These are phyloP conservation scores for Heliconius himera DNA, from an alignment of 1,140 invertebrate genomes.

Conservation along the genomic window DNA sequence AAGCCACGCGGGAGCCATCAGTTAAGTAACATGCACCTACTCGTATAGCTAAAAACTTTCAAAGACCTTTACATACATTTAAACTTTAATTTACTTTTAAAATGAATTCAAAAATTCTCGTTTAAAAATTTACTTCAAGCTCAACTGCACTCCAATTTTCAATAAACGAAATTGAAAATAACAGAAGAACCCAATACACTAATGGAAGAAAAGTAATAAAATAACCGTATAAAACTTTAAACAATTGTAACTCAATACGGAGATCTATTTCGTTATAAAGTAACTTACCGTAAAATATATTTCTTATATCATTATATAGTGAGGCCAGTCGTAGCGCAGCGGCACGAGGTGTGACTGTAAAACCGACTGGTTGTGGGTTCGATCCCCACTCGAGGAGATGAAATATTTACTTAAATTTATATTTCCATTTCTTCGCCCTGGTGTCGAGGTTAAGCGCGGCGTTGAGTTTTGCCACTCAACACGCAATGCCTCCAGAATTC, in stretches of 20 bases:
- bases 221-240: not conserved
- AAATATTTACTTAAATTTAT: too few species aligned
- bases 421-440: too few species aligned
- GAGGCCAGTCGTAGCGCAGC: too few species aligned
- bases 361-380: too few species aligned
- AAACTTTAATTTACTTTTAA: not conserved
- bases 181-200: not conserved
- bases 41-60: too few species aligned
- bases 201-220: not conserved
- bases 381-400: too few species aligned
- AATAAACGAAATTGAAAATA: not conserved
- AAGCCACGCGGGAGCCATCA: too few species aligned
- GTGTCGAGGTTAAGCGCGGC: too few species aligned
- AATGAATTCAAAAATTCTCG: not conserved
- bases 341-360: too few species aligned
- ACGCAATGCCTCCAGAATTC: too few species aligned
- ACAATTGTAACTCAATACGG: not conserved
- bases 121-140: constrained; percentile 1
- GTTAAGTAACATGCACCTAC: too few species aligned
- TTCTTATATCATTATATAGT: not conserved
- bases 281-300: not conserved
- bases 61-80: not conserved
- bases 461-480: too few species aligned
- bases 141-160: not conserved
- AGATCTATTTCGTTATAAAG: not conserved